Conservation (phyloP, 2,113 vertebrate species). For the Rhynchopsitta pachyrhyncha region DNA sequence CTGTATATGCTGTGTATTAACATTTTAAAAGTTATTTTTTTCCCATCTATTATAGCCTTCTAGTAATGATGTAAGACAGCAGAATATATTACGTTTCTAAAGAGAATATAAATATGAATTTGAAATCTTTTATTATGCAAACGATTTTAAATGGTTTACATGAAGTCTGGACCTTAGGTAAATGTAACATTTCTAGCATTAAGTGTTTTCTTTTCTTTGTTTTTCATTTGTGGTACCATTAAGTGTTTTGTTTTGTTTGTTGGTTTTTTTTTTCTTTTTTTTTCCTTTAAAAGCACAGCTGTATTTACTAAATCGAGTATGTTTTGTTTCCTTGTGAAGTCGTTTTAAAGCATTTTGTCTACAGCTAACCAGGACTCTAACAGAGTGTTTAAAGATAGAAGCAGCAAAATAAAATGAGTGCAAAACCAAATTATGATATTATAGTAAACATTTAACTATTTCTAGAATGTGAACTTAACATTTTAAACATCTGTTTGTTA, state of each 20-base stretch:
- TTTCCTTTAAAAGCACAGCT: conserved; percentile 55
- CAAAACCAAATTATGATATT: conserved; percentile 66
- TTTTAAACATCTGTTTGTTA: conserved; percentile 80
- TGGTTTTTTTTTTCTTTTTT: background rate
- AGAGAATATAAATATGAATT: conserved; percentile 35
- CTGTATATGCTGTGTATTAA: conserved; percentile 14
- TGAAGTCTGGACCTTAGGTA: conserved; percentile 26
- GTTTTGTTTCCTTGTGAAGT: conserved; percentile 50
- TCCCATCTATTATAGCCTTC: background rate
- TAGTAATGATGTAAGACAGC: conserved; percentile 28
- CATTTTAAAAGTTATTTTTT: conserved; percentile 47
- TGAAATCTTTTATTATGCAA: conserved; percentile 36
- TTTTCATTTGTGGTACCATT: conserved; percentile 7
- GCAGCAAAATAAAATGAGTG: conserved; percentile 63
- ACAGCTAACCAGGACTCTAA: conserved; percentile 17
- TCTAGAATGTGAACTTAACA: conserved; percentile 72
- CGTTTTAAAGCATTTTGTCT: conserved; percentile 58
- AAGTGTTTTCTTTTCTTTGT: background rate
- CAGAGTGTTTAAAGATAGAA: conserved; percentile 56
- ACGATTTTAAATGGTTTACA: conserved; percentile 12
- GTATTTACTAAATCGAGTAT: conserved; percentile 59
- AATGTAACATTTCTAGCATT: conserved; percentile 31
- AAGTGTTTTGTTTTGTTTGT: background rate
- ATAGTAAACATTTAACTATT: conserved; percentile 74
- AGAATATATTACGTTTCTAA: conserved; percentile 27